Evolutionary conservation across 1,140 invertebrate genomes (phyloP).

Genomic region (Colletes latitarsis): DNA sequence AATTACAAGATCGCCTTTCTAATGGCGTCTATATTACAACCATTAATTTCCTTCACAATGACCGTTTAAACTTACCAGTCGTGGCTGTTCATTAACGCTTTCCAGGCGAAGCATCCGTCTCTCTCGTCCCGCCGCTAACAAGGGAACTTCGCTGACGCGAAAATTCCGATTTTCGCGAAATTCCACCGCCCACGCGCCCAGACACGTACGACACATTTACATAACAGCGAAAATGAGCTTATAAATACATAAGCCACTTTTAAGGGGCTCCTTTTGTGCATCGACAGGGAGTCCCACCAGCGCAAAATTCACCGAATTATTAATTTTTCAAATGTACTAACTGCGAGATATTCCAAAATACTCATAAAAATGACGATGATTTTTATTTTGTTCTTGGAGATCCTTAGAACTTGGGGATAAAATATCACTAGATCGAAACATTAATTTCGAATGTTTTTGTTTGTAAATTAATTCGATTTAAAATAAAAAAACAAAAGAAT

Average conservation of each 20-base stretch:
- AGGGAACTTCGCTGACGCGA: conserved; percentile 34
- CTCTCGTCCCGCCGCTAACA: conserved; percentile 2
- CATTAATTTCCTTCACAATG: conserved; percentile 46
- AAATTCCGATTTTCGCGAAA: conserved; percentile 28
- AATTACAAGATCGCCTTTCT: conserved; percentile 13
- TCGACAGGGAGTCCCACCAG: neutral
- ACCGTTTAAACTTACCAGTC: conserved; percentile 38
- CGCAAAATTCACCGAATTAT: neutral
- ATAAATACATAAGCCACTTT: conserved; percentile 37
- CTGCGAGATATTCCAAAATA: too few relatives aligned
- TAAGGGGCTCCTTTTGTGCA: neutral
- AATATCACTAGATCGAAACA: too few relatives aligned
- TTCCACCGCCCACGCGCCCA: neutral
- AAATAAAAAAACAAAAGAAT: too few relatives aligned
- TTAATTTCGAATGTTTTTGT: too few relatives aligned
- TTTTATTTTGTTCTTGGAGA: too few relatives aligned
- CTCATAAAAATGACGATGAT: too few relatives aligned
- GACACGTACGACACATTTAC: conserved; percentile 18
- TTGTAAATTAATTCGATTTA: too few relatives aligned
- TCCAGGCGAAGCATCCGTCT: neutral
- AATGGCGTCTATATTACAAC: conserved; percentile 23
- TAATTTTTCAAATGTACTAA: neutral
- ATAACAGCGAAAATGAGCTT: conserved; percentile 13
- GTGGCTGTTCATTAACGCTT: conserved; percentile 45
- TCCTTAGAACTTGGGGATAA: too few relatives aligned